These are phyloP conservation scores for Sparidentex hasta DNA, from an alignment of 2,797 vertebrate species.

Conservation along the genomic window DNA sequence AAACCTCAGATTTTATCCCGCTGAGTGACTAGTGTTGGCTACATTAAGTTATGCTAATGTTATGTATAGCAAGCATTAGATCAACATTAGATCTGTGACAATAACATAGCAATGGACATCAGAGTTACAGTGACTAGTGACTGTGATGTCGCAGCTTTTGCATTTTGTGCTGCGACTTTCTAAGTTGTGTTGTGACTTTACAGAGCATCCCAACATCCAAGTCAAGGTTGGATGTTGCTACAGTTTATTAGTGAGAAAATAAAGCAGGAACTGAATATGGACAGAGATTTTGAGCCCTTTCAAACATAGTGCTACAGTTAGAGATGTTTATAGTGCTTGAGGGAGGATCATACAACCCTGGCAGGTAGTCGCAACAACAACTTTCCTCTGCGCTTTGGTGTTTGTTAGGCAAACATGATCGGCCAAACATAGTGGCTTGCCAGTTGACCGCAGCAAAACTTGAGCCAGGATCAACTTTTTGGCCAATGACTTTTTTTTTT, in stretches of 20 bases:
- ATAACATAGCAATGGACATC: too few relatives aligned
- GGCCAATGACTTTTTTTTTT: background rate
- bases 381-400: background rate
- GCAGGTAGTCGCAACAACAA: background rate
- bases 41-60: too few relatives aligned
- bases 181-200: too few relatives aligned
- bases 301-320: background rate
- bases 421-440: background rate
- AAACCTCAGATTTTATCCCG: too few relatives aligned
- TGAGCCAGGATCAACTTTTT: conserved; percentile 11
- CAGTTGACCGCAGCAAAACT: background rate
- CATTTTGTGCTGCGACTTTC: too few relatives aligned
- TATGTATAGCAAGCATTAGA: too few relatives aligned
- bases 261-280: background rate
- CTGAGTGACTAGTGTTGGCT: too few relatives aligned
- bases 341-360: background rate
- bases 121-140: too few relatives aligned
- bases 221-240: background rate
- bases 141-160: too few relatives aligned
- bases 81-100: too few relatives aligned
- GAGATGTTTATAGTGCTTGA: conserved; percentile 3
- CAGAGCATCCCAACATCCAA: too few relatives aligned
- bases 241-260: background rate
- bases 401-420: conserved; percentile 1
- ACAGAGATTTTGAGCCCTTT: background rate